phyloP scores from a whole-genome alignment of 2,113 vertebrate species.

The Poeciliopsis turrubarensis region DNA sequence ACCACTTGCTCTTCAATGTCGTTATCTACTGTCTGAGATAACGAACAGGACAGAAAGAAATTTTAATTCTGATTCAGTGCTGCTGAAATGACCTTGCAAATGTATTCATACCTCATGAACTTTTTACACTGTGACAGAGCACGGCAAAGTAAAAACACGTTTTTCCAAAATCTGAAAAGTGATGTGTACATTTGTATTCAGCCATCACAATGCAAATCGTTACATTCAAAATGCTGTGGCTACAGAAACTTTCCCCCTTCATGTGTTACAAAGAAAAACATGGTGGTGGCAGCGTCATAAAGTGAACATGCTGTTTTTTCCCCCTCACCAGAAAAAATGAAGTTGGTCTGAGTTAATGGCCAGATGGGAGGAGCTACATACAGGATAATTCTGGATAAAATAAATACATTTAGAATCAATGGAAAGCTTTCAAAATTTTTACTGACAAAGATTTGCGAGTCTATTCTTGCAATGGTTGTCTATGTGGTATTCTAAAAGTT shows the following conservation, averaged over 20 bases:
- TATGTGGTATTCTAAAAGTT: no score
- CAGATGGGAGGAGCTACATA: no score
- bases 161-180: background rate
- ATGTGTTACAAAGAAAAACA: background rate
- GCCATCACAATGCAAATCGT: background rate
- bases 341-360: no score
- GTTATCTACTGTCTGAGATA: background rate
- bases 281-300: background rate
- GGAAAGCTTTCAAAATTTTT: no score
- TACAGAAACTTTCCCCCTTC: background rate
- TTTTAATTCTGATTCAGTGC: background rate
- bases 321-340: no score
- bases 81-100: background rate
- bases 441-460: no score
- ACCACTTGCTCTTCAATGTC: background rate
- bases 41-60: background rate
- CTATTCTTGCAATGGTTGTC: no score
- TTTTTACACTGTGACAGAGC: background rate
- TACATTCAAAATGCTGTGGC: background rate
- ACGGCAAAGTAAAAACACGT: background rate
- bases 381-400: no score
- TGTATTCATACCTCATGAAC: background rate
- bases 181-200: background rate
- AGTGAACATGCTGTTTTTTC: background rate
- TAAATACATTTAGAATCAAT: no score